Percentiles rank a stretch among this genome's conserved stretches.
These are phyloP conservation scores for Sturnus vulgaris DNA, from an alignment of 2,113 vertebrate species.

Conservation along the genomic window DNA sequence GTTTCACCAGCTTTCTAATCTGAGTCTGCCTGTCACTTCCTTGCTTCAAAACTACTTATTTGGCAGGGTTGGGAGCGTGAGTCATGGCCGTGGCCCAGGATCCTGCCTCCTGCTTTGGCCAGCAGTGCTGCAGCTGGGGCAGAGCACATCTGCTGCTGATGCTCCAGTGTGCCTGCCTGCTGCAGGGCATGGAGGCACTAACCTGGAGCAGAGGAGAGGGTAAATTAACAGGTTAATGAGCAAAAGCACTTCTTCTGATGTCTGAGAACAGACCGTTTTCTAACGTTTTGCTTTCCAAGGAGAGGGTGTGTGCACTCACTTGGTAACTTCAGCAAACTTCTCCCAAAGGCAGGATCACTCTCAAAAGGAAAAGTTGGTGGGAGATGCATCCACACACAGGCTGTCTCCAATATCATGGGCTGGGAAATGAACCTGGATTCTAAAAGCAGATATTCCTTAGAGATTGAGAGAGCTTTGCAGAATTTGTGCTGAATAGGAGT, in stretches of 20 bases:
- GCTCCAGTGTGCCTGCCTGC: background rate
- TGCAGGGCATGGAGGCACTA: background rate
- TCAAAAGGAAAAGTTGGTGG: background rate
- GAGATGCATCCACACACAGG: background rate
- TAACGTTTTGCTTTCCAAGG: background rate
- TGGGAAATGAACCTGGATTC: background rate
- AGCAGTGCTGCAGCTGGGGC: background rate
- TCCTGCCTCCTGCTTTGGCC: conserved; percentile 36
- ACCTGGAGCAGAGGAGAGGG: background rate
- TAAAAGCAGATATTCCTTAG: background rate
- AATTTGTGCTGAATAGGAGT: background rate
- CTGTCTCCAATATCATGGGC: background rate
- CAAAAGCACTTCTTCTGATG: background rate
- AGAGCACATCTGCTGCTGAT: background rate
- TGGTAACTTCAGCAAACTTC: background rate
- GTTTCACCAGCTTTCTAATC: conserved; percentile 1
- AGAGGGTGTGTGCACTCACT: background rate
- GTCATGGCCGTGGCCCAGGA: background rate
- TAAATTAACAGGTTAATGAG: background rate
- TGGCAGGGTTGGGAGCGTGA: conserved; percentile 58
- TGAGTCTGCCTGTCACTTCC: conserved; percentile 13
- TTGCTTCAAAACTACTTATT: conserved; percentile 69
- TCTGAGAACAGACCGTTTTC: rapidly evolving
- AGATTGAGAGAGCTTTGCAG: background rate
- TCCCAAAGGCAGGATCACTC: background rate